Percentiles rank a stretch among this genome's conserved stretches.
Conservation (phyloP, 2,888 invertebrate genomes). For the Apeira syringaria region DNA sequence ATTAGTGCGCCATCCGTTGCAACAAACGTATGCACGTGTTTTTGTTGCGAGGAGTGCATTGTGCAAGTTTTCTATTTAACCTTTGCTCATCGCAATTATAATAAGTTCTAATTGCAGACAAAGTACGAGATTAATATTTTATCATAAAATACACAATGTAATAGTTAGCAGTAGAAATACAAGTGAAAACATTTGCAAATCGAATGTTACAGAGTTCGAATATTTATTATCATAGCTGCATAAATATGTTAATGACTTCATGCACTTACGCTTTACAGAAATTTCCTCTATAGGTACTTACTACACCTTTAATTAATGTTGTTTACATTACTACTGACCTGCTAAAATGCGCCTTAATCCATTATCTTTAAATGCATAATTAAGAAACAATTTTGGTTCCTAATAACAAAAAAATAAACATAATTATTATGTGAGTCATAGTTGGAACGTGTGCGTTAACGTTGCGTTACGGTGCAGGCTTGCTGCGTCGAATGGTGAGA, state of each 20-base stretch:
- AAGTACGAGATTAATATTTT: too few relatives aligned
- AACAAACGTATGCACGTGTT: slow-evolving; percentile 37
- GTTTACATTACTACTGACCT: slow-evolving; percentile 12
- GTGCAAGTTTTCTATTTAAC: neutral
- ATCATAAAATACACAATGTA: too few relatives aligned
- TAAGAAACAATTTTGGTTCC: slow-evolving; percentile 3
- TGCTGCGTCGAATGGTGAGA: slow-evolving; percentile 90
- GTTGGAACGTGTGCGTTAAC: slow-evolving; percentile 17
- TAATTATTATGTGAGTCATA: slow-evolving; percentile 27
- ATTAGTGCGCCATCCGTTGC: slow-evolving; percentile 68
- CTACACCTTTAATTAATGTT: slow-evolving; percentile 20
- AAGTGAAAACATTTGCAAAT: too few relatives aligned
- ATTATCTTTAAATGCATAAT: slow-evolving; percentile 11
- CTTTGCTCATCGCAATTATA: too few relatives aligned
- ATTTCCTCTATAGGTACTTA: slow-evolving; percentile 13
- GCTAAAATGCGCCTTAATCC: slow-evolving; percentile 12
- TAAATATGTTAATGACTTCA: neutral
- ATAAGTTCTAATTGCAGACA: too few relatives aligned
- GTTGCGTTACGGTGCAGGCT: slow-evolving; percentile 23
- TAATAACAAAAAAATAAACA: slow-evolving; percentile 13
- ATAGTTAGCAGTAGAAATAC: too few relatives aligned
- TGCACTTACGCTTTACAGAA: slow-evolving; percentile 3
- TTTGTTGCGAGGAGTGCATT: slow-evolving; percentile 58
- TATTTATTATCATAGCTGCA: too few relatives aligned
- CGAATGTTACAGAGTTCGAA: too few relatives aligned